phyloP scores from a whole-genome alignment of 2,113 vertebrate genomes.

The Raja brachyura region DNA sequence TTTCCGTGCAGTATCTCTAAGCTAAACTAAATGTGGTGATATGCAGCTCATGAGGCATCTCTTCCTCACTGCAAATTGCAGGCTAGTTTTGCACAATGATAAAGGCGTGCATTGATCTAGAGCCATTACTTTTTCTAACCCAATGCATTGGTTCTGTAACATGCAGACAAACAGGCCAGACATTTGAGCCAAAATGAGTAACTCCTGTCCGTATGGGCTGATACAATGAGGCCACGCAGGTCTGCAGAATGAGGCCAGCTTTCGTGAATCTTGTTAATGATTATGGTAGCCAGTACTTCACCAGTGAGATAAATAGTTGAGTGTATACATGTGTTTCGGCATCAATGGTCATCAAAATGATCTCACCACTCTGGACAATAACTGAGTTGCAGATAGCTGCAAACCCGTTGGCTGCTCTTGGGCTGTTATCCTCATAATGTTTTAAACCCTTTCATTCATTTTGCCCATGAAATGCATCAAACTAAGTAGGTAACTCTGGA shows the following conservation, averaged over 20 bases:
- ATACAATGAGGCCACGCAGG: background rate
- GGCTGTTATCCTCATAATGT: background rate
- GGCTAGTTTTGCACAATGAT: background rate
- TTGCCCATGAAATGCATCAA: slow-evolving; percentile 1
- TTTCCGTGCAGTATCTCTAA: too few relatives aligned
- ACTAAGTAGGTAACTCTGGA: background rate
- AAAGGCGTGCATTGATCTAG: background rate
- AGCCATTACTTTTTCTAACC: background rate
- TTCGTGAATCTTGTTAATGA: background rate
- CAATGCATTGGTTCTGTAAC: background rate
- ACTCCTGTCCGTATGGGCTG: background rate
- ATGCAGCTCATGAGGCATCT: background rate
- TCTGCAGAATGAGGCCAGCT: background rate
- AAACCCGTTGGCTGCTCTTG: background rate
- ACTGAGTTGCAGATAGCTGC: background rate
- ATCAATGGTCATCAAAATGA: background rate
- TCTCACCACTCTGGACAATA: background rate
- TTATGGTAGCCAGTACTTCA: background rate
- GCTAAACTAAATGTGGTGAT: background rate
- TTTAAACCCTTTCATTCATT: slow-evolving; percentile 22
- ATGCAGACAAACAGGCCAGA: background rate
- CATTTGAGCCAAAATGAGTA: background rate
- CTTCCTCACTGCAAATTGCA: background rate
- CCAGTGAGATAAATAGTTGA: background rate
- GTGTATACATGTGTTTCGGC: background rate